Evolutionary conservation across 2,797 vertebrate species (phyloP).

Genomic region (Cheirogaleus major): DNA sequence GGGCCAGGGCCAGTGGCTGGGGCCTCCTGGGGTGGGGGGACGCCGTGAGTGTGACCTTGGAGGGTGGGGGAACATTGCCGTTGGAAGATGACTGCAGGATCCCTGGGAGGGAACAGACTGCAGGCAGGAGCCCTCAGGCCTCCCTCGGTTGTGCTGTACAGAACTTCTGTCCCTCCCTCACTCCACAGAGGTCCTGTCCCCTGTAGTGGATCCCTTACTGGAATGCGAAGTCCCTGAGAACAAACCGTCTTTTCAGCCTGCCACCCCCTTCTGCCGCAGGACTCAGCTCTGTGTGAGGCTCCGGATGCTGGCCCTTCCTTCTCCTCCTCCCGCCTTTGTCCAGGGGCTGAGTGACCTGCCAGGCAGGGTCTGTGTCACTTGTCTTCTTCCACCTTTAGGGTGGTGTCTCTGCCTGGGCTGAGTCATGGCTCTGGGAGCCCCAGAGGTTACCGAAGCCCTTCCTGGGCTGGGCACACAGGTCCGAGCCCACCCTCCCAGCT

Average conservation of each 20-base stretch:
- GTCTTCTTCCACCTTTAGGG: background rate
- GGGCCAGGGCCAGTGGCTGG: background rate
- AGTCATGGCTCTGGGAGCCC: fast-evolving
- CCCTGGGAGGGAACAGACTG: background rate
- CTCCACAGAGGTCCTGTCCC: background rate
- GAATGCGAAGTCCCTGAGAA: background rate
- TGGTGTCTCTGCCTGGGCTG: background rate
- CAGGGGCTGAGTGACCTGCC: no score
- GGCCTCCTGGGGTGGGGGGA: background rate
- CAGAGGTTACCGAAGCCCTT: background rate
- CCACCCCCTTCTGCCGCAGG: background rate
- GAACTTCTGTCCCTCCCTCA: background rate
- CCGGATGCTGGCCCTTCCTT: background rate
- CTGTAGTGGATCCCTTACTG: background rate
- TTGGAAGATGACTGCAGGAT: background rate
- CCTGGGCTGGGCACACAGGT: background rate
- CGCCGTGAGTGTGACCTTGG: background rate
- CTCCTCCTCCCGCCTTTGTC: background rate
- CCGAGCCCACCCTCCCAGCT: fast-evolving
- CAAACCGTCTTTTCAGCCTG: background rate
- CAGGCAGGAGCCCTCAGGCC: background rate
- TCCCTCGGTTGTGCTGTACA: background rate
- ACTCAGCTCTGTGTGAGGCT: background rate
- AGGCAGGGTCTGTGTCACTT: fast-evolving
- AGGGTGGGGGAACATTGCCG: background rate